A percentile compares a stretch with the other conserved stretches of the same genome.
phyloP scores from a whole-genome alignment of 2,888 invertebrate species.

The Lasius fuliginosus region DNA sequence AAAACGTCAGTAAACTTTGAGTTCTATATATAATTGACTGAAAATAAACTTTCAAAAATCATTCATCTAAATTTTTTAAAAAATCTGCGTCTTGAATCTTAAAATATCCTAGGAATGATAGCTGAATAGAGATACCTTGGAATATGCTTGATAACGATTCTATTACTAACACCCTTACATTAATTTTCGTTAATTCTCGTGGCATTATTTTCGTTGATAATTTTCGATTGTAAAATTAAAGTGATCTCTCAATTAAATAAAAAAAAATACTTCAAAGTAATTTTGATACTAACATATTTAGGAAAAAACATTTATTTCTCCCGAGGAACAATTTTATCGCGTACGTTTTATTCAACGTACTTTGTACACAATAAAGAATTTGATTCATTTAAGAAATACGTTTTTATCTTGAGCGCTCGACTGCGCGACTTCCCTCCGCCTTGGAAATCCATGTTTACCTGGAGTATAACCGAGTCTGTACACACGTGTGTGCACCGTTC shows the following conservation, averaged over 20 bases:
- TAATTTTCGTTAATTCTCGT: neutral
- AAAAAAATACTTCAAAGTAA: neutral
- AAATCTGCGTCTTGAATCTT: neutral
- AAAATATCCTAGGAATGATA: neutral
- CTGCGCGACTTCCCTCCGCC: slow-evolving; percentile 53
- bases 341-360: neutral
- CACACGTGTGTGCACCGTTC: slow-evolving; percentile 49
- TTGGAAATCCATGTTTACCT: slow-evolving; percentile 63
- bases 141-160: neutral
- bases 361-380: neutral
- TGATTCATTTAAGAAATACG: neutral
- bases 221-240: neutral
- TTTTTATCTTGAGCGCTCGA: neutral
- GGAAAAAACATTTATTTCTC: neutral
- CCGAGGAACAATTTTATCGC: slow-evolving; percentile 1
- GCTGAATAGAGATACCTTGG: too few relatives aligned
- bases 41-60: neutral
- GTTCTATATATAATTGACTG: neutral
- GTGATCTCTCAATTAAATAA: neutral
- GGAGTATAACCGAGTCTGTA: slow-evolving; percentile 37
- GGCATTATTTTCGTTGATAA: neutral
- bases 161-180: neutral
- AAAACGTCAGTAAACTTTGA: neutral
- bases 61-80: neutral
- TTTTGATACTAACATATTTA: neutral